Conservation (phyloP, 2,888 invertebrate species). For the Luperina testacea region DNA sequence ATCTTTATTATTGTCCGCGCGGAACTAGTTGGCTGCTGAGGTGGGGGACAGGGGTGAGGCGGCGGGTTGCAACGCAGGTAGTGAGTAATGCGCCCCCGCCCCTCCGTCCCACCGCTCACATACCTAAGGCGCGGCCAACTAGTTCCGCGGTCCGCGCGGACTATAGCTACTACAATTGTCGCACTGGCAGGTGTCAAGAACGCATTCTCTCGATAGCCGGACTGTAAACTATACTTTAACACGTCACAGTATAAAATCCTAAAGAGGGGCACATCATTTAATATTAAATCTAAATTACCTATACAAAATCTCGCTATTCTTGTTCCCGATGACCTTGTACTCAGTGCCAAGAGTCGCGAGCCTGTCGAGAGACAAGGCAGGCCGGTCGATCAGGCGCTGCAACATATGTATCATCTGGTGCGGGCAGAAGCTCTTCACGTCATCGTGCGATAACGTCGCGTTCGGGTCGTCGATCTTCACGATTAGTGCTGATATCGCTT, state of each 20-base stretch:
- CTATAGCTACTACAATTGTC: neutral
- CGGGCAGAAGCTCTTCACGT: conserved; percentile 90
- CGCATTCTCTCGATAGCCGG: neutral
- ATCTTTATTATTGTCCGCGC: neutral
- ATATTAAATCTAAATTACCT: conserved; percentile 58
- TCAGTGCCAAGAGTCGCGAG: conserved; percentile 79
- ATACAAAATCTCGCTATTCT: conserved; percentile 94
- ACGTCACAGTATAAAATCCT: neutral
- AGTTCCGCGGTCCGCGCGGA: too few species aligned
- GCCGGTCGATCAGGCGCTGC: conserved; percentile 91
- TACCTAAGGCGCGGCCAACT: too few species aligned
- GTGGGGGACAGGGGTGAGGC: too few species aligned
- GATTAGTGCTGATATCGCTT: conserved; percentile 90
- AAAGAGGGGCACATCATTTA: neutral
- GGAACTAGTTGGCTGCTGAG: too few species aligned
- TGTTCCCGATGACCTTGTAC: conserved; percentile 91
- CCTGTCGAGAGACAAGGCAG: conserved; percentile 89
- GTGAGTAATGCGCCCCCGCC: too few species aligned
- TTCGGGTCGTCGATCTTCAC: conserved; percentile 79
- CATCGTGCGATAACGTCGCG: conserved; percentile 85
- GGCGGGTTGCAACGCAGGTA: too few species aligned
- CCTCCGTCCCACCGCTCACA: too few species aligned
- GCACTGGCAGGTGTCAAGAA: too few species aligned
- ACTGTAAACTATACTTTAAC: neutral
- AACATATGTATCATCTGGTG: conserved; percentile 93